Conservation (phyloP, 1,140 invertebrate species). For the Drosophila virilis region DNA sequence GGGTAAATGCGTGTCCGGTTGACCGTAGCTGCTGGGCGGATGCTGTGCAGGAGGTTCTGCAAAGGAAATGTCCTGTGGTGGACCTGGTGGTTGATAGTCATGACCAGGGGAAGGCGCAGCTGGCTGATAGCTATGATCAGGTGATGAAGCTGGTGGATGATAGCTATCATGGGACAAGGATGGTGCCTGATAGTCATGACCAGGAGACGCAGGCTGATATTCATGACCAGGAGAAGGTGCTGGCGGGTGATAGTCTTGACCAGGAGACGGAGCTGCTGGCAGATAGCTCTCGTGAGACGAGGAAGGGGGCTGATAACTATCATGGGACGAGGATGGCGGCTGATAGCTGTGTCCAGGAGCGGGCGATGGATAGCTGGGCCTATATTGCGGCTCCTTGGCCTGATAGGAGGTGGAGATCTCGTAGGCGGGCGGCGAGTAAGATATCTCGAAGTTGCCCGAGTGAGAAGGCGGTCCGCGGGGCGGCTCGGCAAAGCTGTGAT, state of each 20-base stretch:
- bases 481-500: slow-evolving; percentile 71
- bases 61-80: slow-evolving; percentile 21
- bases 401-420: slow-evolving; percentile 70
- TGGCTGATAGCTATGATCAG: slow-evolving; percentile 8
- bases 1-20: slow-evolving; percentile 14
- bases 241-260: not conserved
- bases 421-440: slow-evolving; percentile 72
- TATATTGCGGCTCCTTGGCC: slow-evolving; percentile 32
- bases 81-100: slow-evolving; percentile 19
- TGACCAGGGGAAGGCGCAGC: slow-evolving; percentile 14
- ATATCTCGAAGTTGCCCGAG: slow-evolving; percentile 59
- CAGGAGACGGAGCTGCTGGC: not conserved
- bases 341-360: not conserved
- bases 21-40: slow-evolving; percentile 5
- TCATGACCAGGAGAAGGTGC: not conserved
- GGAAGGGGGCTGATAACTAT: not conserved
- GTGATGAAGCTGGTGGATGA: not conserved
- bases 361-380: slow-evolving; percentile 47
- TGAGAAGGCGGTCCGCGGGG: slow-evolving; percentile 29
- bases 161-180: not conserved
- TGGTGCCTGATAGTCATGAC: not conserved
- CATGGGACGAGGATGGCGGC: slow-evolving; percentile 11
- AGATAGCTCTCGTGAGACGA: slow-evolving; percentile 7
- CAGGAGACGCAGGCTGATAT: not conserved
- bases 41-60: slow-evolving; percentile 25